Evolutionary conservation across 1,140 invertebrate species (phyloP).

Genomic region (Aradophagus sp.): DNA sequence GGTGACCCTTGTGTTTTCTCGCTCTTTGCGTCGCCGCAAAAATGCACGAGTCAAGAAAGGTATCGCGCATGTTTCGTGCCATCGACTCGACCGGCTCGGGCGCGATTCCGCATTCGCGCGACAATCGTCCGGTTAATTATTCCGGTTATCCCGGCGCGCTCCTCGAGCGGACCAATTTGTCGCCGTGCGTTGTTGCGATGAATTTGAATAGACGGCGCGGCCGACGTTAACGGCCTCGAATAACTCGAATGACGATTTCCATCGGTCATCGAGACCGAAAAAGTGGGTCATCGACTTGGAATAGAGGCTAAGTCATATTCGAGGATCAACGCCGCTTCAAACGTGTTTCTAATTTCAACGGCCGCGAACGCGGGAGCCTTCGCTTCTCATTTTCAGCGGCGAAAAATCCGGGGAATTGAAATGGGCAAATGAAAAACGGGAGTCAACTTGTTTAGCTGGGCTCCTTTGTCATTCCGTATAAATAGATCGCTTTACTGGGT

Average conservation of each 20-base stretch:
- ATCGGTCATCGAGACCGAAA: slow-evolving; percentile 24
- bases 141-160: slow-evolving; percentile 9
- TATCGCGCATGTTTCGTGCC: slow-evolving; percentile 28
- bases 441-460: too few species aligned
- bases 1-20: too few species aligned
- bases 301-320: slow-evolving; percentile 21
- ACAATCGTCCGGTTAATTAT: slow-evolving; percentile 17
- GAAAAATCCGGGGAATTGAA: too few species aligned
- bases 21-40: too few species aligned
- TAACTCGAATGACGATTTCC: slow-evolving; percentile 19
- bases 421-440: too few species aligned
- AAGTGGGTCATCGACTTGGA: slow-evolving; percentile 27
- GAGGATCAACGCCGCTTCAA: slow-evolving; percentile 33
- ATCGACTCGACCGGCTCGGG: too few species aligned
- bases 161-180: slow-evolving; percentile 23
- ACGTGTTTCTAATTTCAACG: slow-evolving; percentile 38
- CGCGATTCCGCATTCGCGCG: too few species aligned
- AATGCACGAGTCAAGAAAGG: too few species aligned
- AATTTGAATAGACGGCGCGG: slow-evolving; percentile 32
- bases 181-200: slow-evolving; percentile 16
- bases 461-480: too few species aligned
- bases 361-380: not conserved
- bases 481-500: too few species aligned
- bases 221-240: slow-evolving; percentile 6
- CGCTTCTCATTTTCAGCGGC: too few species aligned